Evolutionary conservation across 2,888 invertebrate genomes (phyloP).

Genomic region (Drosophila gaucha): DNA sequence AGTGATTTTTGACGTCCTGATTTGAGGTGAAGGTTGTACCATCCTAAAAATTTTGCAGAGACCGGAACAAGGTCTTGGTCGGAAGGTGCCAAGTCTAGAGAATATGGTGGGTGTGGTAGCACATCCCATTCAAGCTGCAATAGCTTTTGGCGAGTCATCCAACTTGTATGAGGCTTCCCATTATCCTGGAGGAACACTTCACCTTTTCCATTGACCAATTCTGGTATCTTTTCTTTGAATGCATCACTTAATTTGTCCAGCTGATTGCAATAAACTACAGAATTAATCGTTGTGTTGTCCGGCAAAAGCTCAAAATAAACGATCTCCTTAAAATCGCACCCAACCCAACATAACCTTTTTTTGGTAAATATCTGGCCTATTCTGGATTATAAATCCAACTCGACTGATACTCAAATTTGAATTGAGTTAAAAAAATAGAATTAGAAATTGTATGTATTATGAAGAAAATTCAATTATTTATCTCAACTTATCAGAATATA

Average conservation of each 20-base stretch:
- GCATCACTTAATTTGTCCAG: background rate
- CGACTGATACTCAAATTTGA: no score
- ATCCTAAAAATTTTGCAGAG: background rate
- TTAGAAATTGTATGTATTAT: no score
- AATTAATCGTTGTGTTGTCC: background rate
- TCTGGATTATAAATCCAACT: no score
- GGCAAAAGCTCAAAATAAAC: no score
- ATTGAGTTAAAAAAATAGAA: no score
- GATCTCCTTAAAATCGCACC: no score
- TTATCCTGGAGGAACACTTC: background rate
- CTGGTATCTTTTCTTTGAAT: background rate
- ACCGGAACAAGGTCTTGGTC: background rate
- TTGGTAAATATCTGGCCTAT: no score
- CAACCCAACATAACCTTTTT: no score
- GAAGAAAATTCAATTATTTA: no score
- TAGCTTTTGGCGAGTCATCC: background rate
- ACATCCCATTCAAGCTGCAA: slow-evolving; percentile 2
- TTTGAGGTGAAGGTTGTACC: background rate
- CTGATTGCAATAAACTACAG: background rate
- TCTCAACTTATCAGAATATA: no score
- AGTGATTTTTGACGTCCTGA: no score
- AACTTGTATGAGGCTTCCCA: background rate
- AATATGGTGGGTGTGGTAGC: background rate
- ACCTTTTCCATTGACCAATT: background rate
- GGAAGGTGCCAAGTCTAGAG: background rate